Evolutionary conservation across 1,140 invertebrate species (phyloP).

Genomic region (Subanguina moxae): DNA sequence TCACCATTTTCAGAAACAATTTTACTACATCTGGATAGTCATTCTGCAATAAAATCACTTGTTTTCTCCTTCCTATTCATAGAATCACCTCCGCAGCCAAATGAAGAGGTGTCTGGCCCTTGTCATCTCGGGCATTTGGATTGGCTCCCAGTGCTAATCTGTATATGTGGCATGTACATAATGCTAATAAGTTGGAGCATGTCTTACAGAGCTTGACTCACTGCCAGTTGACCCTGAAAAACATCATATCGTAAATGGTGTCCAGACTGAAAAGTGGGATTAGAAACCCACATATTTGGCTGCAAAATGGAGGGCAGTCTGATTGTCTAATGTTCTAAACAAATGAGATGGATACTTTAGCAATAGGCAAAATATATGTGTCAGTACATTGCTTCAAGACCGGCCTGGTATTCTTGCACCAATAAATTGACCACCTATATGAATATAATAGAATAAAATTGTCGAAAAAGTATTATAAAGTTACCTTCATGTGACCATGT

Average conservation of each 20-base stretch:
- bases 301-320: slow-evolving; percentile 66
- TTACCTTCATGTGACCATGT: slow-evolving; percentile 80
- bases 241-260: too few relatives aligned
- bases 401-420: slow-evolving; percentile 83
- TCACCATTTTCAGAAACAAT: slow-evolving; percentile 80
- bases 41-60: slow-evolving; percentile 64
- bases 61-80: slow-evolving; percentile 11
- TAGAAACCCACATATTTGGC: slow-evolving; percentile 66
- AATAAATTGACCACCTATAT: slow-evolving; percentile 49
- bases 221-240: slow-evolving; percentile 81
- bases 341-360: too few relatives aligned
- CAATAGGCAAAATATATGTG: too few relatives aligned
- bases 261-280: too few relatives aligned
- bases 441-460: neutral
- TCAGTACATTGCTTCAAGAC: slow-evolving; percentile 76
- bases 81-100: slow-evolving; percentile 83
- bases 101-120: slow-evolving; percentile 66
- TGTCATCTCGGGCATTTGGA: slow-evolving; percentile 78
- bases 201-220: slow-evolving; percentile 85
- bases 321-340: slow-evolving; percentile 69
- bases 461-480: neutral
- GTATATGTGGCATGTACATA: too few relatives aligned
- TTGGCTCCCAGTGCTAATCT: slow-evolving; percentile 73
- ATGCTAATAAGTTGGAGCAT: too few relatives aligned
- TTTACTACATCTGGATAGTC: slow-evolving; percentile 97